Conservation (phyloP, 2,113 vertebrate genomes). For the Etheostoma spectabile region DNA sequence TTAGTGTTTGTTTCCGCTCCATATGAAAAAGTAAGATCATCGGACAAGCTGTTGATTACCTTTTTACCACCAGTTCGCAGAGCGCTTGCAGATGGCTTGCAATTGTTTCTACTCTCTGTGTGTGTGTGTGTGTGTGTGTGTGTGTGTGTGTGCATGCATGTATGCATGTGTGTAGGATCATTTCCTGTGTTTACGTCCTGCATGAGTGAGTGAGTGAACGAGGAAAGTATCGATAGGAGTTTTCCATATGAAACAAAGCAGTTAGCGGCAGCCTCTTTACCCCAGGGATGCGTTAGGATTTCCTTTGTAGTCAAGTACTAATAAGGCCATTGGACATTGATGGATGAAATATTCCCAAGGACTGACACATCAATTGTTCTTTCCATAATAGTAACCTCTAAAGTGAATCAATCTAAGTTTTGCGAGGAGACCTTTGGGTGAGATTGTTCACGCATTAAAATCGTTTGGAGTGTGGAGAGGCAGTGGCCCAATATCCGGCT, state of each 20-base stretch:
- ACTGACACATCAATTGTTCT: constrained; percentile 75
- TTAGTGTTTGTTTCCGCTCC: constrained; percentile 63
- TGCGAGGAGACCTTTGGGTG: constrained; percentile 19
- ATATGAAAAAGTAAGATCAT: constrained; percentile 75
- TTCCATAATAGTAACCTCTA: constrained; percentile 72
- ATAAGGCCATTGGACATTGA: constrained; percentile 73
- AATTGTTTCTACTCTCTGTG: constrained; percentile 46
- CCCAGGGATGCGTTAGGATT: constrained; percentile 58
- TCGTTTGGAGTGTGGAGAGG: constrained; percentile 6
- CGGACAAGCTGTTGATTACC: constrained; percentile 71
- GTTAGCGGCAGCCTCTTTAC: constrained; percentile 35
- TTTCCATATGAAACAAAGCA: constrained; percentile 51
- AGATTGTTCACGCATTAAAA: constrained; percentile 13
- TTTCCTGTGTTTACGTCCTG: constrained; percentile 29
- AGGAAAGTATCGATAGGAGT: constrained; percentile 37
- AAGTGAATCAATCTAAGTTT: constrained; percentile 64
- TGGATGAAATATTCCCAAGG: constrained; percentile 65
- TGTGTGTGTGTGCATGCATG: constrained; percentile 20
- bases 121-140: constrained; percentile 27
- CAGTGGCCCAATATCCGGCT: not conserved
- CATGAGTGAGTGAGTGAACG: constrained; percentile 22
- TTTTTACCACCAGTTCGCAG: constrained; percentile 52
- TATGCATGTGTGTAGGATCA: constrained; percentile 14
- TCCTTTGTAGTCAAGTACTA: constrained; percentile 61
- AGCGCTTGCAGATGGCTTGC: constrained; percentile 59